These are phyloP conservation scores for Drosophila atripex DNA, from an alignment of 2,888 invertebrate genomes.

Conservation along the genomic window DNA sequence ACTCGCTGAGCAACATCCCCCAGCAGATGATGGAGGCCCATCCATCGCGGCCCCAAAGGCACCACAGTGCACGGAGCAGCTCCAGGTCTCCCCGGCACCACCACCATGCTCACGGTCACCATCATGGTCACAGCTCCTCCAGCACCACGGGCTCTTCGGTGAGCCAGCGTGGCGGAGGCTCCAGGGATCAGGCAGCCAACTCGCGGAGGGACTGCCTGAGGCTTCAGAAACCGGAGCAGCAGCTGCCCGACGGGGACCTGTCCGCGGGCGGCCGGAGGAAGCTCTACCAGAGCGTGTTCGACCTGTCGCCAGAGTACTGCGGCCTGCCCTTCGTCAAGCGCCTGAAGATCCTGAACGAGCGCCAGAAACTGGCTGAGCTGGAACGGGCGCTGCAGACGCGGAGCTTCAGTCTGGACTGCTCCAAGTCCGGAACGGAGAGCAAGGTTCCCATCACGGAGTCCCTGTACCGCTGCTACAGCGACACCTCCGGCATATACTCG, in stretches of 20 bases:
- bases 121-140: slow-evolving; percentile 40
- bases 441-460: slow-evolving; percentile 84
- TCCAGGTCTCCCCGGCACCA: slow-evolving; percentile 63
- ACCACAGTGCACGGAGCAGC: slow-evolving; percentile 65
- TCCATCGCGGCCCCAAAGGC: slow-evolving; percentile 36
- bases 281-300: slow-evolving; percentile 93
- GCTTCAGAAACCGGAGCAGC: slow-evolving; percentile 66
- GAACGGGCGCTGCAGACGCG: slow-evolving; percentile 90
- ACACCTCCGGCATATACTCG: slow-evolving; percentile 89
- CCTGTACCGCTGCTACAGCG: slow-evolving; percentile 91
- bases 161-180: slow-evolving; percentile 12
- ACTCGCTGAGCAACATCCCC: slow-evolving; percentile 77
- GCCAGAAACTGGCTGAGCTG: slow-evolving; percentile 92
- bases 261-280: slow-evolving; percentile 83
- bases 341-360: slow-evolving; percentile 93
- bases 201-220: slow-evolving; percentile 44
- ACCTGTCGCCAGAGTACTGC: slow-evolving; percentile 93
- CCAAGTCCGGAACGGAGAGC: slow-evolving; percentile 85
- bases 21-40: slow-evolving; percentile 52
- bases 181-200: background rate
- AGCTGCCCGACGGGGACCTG: slow-evolving; percentile 52
- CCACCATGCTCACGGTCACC: slow-evolving; percentile 17
- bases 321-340: slow-evolving; percentile 94
- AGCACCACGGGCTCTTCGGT: slow-evolving; percentile 56
- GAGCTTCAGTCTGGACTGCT: slow-evolving; percentile 92